Base-by-base conservation (phyloP, 2,113 vertebrate species). In the Hepsetus odoe region DNA sequence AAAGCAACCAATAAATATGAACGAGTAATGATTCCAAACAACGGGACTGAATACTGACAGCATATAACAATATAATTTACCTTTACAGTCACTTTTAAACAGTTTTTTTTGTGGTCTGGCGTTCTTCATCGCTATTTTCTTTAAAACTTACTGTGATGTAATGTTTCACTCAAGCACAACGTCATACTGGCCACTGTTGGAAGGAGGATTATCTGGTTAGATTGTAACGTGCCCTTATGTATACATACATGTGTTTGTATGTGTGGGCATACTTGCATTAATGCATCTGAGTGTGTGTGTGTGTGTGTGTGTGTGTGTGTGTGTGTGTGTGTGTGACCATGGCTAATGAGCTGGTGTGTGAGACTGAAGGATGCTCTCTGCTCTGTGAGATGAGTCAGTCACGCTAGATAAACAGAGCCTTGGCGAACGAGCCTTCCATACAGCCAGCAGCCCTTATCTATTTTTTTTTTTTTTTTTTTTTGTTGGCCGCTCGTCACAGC, bases 341-440 rank as follows among this genome's bases (percentile, higher is more conserved):
- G 2, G 42, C 65, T 75, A 80, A 81, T 62, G 58, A 66, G 67
- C 66, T 62, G 56, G 22, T 49, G 56, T 40, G 73, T 56, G 58
- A 76, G 66, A 64, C 56, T n/a, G 55, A 42, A 35, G 58, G 22
- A 6, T 53, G 56, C 73, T 76, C 56, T 14, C 44, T 71, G 73
- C 46, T 74, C 66, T 32, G 44, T 64, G 55, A 55, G 73, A 65
- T 44, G 67, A 81, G 61, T 81, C 73, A 79, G 76, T 64, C 76
- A 79, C 49, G 68, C 76, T 53, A 42, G 68, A 79, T 79, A 72
- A 72, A 72, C 76, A 53, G 66, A 18, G 6, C 58, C 32, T 26
- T 22, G 68, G 59, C 55, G 68, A 79, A 64, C 58, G 14, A 79
- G 55, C 55, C 67, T 38, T 79, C 68, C 56, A 18, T 42, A 30